These are phyloP conservation scores for Thinocorus orbignyianus DNA, from an alignment of 2,113 vertebrate species.

Conservation along the genomic window DNA sequence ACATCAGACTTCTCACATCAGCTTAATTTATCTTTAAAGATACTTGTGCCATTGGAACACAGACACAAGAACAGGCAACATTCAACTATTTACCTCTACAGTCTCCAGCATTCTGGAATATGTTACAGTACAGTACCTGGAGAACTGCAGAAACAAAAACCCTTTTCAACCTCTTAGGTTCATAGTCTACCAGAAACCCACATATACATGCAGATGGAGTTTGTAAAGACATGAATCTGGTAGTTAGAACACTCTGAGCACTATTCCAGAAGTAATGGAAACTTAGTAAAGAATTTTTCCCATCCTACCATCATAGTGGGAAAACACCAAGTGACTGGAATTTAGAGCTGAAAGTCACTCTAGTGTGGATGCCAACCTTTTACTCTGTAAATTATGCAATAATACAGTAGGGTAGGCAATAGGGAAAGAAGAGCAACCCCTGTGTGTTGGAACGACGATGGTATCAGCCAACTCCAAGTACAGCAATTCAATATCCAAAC, in stretches of 20 bases:
- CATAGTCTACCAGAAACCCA: not conserved
- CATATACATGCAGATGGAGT: not conserved
- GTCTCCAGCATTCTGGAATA: not conserved
- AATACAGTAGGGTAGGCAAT: not conserved
- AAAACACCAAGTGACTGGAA: not conserved
- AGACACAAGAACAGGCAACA: not conserved
- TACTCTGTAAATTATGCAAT: not conserved
- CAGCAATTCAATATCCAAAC: not conserved
- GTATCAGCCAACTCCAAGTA: not conserved
- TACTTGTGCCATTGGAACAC: not conserved
- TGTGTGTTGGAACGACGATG: not conserved
- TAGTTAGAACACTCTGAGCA: not conserved
- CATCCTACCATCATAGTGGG: not conserved
- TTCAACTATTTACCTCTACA: not conserved
- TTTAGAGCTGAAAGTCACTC: not conserved
- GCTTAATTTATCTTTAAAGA: not conserved
- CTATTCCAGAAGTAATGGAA: not conserved
- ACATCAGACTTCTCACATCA: not conserved
- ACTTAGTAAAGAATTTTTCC: not conserved
- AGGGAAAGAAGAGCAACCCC: not conserved
- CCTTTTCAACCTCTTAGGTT: not conserved
- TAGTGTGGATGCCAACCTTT: not conserved
- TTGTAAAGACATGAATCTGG: not conserved
- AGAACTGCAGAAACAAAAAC: not conserved
- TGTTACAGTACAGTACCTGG: not conserved